Evolutionary conservation across 2,888 invertebrate species (phyloP), one percentile per base, ranked within the genome.

Genomic region (Taphrorychus bicolor): DNA sequence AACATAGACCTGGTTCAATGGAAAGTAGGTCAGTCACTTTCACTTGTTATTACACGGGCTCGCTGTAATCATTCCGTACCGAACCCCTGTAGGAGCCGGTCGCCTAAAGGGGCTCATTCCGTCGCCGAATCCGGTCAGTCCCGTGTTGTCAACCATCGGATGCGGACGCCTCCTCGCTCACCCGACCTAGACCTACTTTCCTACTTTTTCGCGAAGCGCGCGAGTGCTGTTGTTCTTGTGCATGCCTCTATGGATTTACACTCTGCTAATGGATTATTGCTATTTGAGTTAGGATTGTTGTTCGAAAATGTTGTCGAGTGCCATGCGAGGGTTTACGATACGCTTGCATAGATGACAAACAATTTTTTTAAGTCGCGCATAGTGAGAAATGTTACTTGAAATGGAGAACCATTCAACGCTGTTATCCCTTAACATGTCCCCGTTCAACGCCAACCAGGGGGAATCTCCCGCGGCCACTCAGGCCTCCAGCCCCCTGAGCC

Each of bases 21-120:
- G 90, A 92, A 93, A 93, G 92, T 93, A 89, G 93, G 93, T 92
- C 93, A 91, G 86, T 91, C 90, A 91, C 91, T 91, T 91, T 91
- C 91, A 91, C 91, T 91, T 90, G 89, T 90, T 91, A 89, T 91
- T 90, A 89, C 90, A 90, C 89, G 88, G 89, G 87, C 85, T 85
- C 87, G 85, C 86, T 85, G 87, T 87, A 87, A 88, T 88, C 88
- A 88, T 87, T 87, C 86, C 86, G 86, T 87, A 86, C 87, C 87
- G 87, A 87, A 85, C 84, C 85, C 84, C 85, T 84, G 85, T 84
- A 84, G 84, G 82, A 83, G 76, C 72, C 76, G 76, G 70, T 66
- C 68, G 64, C 61, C 51, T 61, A 41, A 53, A 66, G 62, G 61
- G 62, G 58, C 56, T 57, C 61, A 48, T 61, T 41, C 51, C 41